A percentile compares a stretch with the other conserved stretches of the same genome.
Conservation (phyloP, 2,113 vertebrate genomes). For the Cnemophilus loriae region DNA sequence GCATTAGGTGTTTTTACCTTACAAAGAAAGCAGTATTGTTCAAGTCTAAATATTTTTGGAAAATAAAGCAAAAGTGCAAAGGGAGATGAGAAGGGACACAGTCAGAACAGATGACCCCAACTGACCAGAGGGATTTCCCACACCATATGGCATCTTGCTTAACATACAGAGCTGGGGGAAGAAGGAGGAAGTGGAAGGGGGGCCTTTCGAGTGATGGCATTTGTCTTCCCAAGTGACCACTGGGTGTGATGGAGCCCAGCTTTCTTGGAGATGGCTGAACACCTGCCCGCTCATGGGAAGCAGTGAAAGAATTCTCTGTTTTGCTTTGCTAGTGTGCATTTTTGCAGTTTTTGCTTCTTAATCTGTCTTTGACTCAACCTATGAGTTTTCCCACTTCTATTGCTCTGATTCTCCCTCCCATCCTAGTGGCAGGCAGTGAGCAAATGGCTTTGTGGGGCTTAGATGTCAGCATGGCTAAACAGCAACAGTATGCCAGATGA, state of each 20-base stretch:
- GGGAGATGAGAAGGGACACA: background rate
- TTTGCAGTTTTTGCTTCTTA: background rate
- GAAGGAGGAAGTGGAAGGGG: background rate
- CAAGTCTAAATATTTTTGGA: background rate
- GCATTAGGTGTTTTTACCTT: background rate
- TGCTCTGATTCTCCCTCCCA: background rate
- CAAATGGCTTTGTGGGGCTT: background rate
- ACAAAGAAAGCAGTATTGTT: background rate
- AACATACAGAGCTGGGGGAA: background rate
- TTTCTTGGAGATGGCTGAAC: background rate
- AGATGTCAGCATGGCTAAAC: background rate
- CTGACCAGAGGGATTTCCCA: background rate
- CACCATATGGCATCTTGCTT: background rate
- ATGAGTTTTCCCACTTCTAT: background rate
- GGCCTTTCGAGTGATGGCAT: fast-evolving
- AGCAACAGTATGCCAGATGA: background rate
- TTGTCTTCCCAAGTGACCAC: background rate
- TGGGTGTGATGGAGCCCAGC: background rate
- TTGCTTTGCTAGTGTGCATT: background rate
- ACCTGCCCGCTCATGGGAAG: background rate
- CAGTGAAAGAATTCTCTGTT: background rate
- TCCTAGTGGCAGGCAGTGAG: background rate
- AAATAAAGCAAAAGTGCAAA: background rate
- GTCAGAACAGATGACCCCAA: background rate
- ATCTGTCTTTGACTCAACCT: background rate